Conservation (phyloP, 2,113 vertebrate genomes). For the Xiphophorus couchianus region DNA sequence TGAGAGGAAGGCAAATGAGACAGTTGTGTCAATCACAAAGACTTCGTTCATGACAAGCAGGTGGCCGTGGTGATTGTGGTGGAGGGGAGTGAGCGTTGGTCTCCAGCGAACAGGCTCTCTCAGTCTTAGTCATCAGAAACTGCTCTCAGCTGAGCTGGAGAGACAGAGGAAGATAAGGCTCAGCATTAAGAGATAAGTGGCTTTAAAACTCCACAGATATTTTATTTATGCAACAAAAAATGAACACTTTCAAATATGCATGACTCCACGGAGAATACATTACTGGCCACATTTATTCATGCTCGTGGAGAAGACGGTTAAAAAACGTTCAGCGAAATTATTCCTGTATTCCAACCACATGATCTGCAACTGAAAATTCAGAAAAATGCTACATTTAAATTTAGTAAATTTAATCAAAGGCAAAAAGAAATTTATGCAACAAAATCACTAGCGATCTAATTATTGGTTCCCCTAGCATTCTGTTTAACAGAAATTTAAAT, state of each 20-base stretch:
- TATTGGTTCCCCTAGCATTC: no score
- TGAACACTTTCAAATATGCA: background rate
- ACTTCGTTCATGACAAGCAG: slow-evolving; percentile 74
- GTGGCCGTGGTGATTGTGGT: slow-evolving; percentile 58
- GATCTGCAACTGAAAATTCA: background rate
- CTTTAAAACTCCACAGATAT: slow-evolving; percentile 29
- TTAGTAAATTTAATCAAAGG: background rate
- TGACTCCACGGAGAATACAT: background rate
- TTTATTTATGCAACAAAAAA: slow-evolving; percentile 26
- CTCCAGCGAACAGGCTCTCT: slow-evolving; percentile 66
- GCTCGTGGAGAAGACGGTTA: background rate
- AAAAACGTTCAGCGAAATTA: background rate
- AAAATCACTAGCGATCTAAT: background rate
- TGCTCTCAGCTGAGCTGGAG: slow-evolving; percentile 44
- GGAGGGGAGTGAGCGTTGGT: slow-evolving; percentile 41
- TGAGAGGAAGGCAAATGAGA: slow-evolving; percentile 73
- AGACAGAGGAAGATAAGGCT: slow-evolving; percentile 20
- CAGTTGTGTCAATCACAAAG: slow-evolving; percentile 75
- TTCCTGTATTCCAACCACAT: background rate
- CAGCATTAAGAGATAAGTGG: slow-evolving; percentile 10
- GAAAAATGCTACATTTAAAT: background rate
- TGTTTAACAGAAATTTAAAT: background rate
- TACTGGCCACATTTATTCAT: background rate
- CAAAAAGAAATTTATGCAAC: background rate
- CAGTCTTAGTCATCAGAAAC: slow-evolving; percentile 68